Evolutionary conservation across 2,113 vertebrate species (phyloP).

Genomic region (Mohoua ochrocephala): DNA sequence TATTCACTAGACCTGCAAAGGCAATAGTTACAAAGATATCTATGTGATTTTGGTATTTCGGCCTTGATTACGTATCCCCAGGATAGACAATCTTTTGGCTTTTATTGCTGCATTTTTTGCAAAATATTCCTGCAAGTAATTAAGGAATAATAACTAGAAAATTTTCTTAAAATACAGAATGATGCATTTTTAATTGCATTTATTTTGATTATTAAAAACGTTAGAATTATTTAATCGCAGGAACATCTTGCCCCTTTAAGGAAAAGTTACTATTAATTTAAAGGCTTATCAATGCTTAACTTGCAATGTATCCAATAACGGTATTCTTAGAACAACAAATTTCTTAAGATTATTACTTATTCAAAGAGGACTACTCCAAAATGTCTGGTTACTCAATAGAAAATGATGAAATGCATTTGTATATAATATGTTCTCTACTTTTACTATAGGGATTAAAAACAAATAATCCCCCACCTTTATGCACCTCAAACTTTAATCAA

Average conservation of each 20-base stretch:
- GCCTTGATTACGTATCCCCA: neutral
- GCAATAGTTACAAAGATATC: neutral
- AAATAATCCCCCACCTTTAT: neutral
- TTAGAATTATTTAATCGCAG: neutral
- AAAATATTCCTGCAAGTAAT: neutral
- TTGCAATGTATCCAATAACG: neutral
- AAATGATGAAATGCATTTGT: neutral
- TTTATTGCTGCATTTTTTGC: neutral
- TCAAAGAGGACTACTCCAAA: neutral
- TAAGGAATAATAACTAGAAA: neutral
- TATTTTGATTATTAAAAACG: neutral
- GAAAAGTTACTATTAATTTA: neutral
- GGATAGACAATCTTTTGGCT: fast-evolving
- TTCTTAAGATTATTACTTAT: neutral
- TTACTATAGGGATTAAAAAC: neutral
- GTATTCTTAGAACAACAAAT: neutral
- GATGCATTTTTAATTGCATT: neutral
- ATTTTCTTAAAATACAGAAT: neutral
- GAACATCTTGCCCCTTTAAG: neutral
- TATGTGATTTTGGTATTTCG: neutral
- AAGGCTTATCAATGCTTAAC: neutral
- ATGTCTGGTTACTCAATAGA: neutral
- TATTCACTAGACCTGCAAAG: neutral
- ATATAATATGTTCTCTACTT: neutral
- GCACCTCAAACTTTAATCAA: neutral